A percentile compares a stretch with the other conserved stretches of the same genome.
Conservation (phyloP, 1,140 invertebrate species). For the Cyrtorhinus lividipennis region DNA sequence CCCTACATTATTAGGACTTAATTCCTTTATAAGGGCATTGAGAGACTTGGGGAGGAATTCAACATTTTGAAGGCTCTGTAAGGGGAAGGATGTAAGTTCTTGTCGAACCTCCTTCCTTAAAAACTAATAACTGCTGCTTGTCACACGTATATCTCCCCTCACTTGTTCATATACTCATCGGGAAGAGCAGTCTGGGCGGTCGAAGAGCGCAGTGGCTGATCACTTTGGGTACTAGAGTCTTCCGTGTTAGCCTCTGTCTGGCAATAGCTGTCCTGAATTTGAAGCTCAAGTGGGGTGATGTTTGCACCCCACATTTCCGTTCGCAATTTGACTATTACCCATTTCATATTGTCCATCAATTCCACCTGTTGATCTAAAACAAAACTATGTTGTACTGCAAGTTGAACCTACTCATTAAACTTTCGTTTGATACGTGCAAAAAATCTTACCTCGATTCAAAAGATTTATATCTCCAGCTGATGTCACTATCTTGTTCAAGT, state of each 20-base stretch:
- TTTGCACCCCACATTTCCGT: neutral
- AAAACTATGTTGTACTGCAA: neutral
- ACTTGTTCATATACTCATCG: neutral
- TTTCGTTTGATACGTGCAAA: too few relatives aligned
- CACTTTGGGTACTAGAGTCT: neutral
- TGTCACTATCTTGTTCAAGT: neutral
- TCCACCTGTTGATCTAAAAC: neutral
- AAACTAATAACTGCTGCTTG: too few relatives aligned
- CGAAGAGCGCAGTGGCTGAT: neutral
- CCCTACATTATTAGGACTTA: too few relatives aligned
- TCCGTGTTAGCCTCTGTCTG: neutral
- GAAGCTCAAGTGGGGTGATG: neutral
- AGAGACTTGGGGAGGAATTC: too few relatives aligned
- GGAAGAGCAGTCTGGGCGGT: neutral
- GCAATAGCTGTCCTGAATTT: neutral
- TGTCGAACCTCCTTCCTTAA: too few relatives aligned
- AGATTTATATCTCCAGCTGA: neutral
- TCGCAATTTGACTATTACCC: neutral
- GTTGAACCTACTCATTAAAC: too few relatives aligned
- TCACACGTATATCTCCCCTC: too few relatives aligned
- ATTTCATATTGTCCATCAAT: neutral
- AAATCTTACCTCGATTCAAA: neutral
- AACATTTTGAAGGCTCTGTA: too few relatives aligned
- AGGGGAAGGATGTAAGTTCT: too few relatives aligned
- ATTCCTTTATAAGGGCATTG: too few relatives aligned